phyloP scores from a whole-genome alignment of 1,140 invertebrate genomes.

The Euwallacea similis region DNA sequence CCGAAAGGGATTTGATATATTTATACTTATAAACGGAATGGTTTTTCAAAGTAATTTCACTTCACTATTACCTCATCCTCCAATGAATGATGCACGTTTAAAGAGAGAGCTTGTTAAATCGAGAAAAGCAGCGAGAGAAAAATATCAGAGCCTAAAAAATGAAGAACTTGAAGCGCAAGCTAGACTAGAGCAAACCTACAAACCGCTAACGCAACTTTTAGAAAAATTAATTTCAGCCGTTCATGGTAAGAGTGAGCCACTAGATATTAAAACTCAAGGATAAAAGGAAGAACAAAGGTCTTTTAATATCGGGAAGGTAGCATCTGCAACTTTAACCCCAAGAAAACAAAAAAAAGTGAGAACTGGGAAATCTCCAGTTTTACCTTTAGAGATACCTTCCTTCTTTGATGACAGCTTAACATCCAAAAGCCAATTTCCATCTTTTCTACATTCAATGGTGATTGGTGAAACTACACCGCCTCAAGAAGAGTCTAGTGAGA shows the following conservation, averaged over 20 bases:
- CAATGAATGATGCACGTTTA: constrained; percentile 3
- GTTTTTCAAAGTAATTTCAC: constrained; percentile 1
- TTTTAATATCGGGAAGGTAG: constrained; percentile 1
- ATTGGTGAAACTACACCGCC: constrained; percentile 14
- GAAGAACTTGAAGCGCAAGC: background rate
- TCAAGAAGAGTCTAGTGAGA: background rate
- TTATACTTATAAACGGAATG: constrained; percentile 27
- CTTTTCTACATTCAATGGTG: constrained; percentile 2
- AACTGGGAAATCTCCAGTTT: constrained; percentile 12
- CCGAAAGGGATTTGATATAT: constrained; percentile 46
- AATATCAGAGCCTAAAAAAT: constrained; percentile 13
- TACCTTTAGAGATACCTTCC: constrained; percentile 8
- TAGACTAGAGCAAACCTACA: background rate
- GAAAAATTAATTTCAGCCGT: constrained; percentile 13
- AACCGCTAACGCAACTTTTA: background rate
- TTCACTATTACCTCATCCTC: background rate
- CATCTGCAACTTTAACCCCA: constrained; percentile 4
- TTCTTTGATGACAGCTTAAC: constrained; percentile 8
- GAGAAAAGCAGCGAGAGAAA: constrained; percentile 1
- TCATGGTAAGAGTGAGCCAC: constrained; percentile 4
- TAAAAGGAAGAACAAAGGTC: background rate
- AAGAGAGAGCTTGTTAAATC: constrained; percentile 8
- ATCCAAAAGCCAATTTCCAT: constrained; percentile 1
- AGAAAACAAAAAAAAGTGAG: constrained; percentile 5
- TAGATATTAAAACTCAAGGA: constrained; percentile 5